phyloP scores from a whole-genome alignment of 2,888 invertebrate genomes.

The Amphipoea oculea region DNA sequence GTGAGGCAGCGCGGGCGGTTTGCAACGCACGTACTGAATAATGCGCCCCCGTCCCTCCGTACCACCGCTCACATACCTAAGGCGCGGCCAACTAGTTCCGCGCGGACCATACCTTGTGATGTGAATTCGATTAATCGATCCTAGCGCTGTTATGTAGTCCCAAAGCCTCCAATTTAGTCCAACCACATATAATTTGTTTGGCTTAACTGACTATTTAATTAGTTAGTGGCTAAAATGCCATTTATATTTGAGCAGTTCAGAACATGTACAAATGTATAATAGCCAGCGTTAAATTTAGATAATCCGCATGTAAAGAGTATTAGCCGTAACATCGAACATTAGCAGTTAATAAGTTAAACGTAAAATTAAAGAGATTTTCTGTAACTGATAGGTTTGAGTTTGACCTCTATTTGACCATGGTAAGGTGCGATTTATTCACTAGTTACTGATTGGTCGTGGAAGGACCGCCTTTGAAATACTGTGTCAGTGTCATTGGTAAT shows the following conservation, averaged over 20 bases:
- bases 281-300: background rate
- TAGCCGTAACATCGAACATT: background rate
- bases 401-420: too few species aligned
- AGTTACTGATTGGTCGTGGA: too few species aligned
- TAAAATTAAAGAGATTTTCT: too few species aligned
- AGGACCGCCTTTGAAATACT: too few species aligned
- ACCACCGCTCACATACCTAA: too few species aligned
- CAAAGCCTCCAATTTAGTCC: slow-evolving; percentile 4
- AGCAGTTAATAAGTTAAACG: background rate
- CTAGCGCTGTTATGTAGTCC: background rate
- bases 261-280: slow-evolving; percentile 13
- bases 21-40: too few species aligned
- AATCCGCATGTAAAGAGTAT: background rate
- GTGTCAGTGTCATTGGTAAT: too few species aligned
- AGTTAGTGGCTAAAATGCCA: slow-evolving; percentile 7
- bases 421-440: too few species aligned
- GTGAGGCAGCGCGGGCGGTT: too few species aligned
- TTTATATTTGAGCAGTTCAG: slow-evolving; percentile 5
- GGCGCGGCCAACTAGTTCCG: too few species aligned
- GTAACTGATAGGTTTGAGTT: too few species aligned
- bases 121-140: background rate
- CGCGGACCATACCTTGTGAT: background rate
- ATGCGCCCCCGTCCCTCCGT: too few species aligned
- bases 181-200: slow-evolving; percentile 20
- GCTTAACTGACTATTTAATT: slow-evolving; percentile 9